Percentiles rank a stretch among this genome's conserved stretches.
phyloP scores from a whole-genome alignment of 1,140 invertebrate species.

The Radopholus similis region DNA sequence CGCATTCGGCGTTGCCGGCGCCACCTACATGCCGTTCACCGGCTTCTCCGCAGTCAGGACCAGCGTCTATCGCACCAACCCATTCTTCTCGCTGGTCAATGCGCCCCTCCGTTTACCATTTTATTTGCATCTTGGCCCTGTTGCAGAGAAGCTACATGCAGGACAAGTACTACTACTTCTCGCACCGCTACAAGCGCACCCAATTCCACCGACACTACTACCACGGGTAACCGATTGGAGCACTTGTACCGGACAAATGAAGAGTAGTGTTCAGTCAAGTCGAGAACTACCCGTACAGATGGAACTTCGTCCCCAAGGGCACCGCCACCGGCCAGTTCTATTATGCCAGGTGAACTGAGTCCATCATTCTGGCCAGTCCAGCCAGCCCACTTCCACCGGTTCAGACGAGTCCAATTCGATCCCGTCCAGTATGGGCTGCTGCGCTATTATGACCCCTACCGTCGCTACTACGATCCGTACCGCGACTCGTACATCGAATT shows the following conservation, averaged over 20 bases:
- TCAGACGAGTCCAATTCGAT: slow-evolving; percentile 2
- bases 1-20: slow-evolving; percentile 5
- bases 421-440: slow-evolving; percentile 2
- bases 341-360: not conserved
- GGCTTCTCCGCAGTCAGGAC: slow-evolving; percentile 9
- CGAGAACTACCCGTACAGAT: slow-evolving; percentile 10
- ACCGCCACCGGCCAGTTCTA: slow-evolving; percentile 16
- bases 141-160: slow-evolving; percentile 3
- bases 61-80: not conserved
- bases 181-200: slow-evolving; percentile 12
- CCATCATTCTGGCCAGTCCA: not conserved
- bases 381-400: not conserved
- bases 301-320: slow-evolving; percentile 1
- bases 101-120: not conserved
- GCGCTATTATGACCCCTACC: slow-evolving; percentile 8
- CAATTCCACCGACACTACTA: slow-evolving; percentile 19
- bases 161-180: slow-evolving; percentile 18
- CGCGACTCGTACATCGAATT: slow-evolving; percentile 10
- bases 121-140: not conserved
- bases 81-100: slow-evolving; percentile 3
- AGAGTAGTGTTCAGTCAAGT: slow-evolving; percentile 2
- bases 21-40: slow-evolving; percentile 8
- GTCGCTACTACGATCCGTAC: slow-evolving; percentile 14
- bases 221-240: slow-evolving; percentile 6
- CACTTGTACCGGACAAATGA: not conserved